phyloP scores from a whole-genome alignment of 2,888 invertebrate species.

The Exephanes ischioxanthus region DNA sequence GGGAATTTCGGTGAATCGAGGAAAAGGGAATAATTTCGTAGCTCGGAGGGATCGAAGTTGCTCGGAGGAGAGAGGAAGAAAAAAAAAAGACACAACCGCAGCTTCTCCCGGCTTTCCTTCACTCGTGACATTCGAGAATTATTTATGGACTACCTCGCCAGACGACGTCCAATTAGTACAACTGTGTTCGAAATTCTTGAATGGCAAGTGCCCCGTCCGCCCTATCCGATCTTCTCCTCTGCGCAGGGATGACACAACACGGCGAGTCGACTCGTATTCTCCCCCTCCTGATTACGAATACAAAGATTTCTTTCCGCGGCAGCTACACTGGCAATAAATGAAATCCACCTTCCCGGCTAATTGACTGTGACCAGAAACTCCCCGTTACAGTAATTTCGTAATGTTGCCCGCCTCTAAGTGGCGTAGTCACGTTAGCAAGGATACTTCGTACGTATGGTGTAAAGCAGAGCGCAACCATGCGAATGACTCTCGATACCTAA shows the following conservation, averaged over 20 bases:
- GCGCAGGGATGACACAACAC: background rate
- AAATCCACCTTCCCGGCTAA: background rate
- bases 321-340: background rate
- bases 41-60: conserved; percentile 29
- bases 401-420: no score
- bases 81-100: conserved; percentile 2
- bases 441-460: no score
- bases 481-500: no score
- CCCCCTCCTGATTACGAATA: background rate
- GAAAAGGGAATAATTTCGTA: conserved; percentile 60
- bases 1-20: conserved; percentile 57
- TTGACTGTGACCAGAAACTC: background rate
- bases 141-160: conserved; percentile 58
- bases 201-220: conserved; percentile 47
- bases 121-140: conserved; percentile 54
- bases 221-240: background rate
- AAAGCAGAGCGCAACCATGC: no score
- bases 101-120: conserved; percentile 20
- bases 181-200: conserved; percentile 57
- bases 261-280: background rate
- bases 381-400: no score
- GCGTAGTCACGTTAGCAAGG: no score
- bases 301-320: background rate
- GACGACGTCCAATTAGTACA: conserved; percentile 64
- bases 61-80: background rate